A percentile compares a stretch with the other conserved stretches of the same genome.
phyloP scores from a whole-genome alignment of 2,888 invertebrate genomes.

The Flabesymbios commensalis region DNA sequence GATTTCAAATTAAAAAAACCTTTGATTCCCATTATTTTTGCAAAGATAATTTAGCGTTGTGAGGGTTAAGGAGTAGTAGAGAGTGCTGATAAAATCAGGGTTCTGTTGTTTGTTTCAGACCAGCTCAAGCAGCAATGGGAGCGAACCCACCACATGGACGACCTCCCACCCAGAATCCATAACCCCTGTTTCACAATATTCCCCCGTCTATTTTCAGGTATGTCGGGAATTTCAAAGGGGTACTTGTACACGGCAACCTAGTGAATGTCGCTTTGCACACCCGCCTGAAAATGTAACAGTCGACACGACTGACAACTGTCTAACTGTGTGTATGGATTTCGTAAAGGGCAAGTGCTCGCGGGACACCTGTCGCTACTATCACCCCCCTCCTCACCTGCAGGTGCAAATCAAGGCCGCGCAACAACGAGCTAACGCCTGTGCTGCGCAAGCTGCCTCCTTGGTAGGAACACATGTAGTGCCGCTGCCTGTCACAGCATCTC shows the following conservation, averaged over 20 bases:
- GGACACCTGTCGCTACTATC: constrained; percentile 99
- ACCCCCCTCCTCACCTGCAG: constrained; percentile 98
- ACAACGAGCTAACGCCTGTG: background rate
- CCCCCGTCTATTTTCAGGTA: constrained; percentile 59
- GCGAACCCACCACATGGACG: background rate
- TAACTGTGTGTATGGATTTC: constrained; percentile 99
- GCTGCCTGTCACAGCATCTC: too few species aligned
- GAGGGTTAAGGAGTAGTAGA: too few species aligned
- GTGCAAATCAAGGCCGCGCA: constrained; percentile 62
- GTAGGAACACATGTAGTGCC: too few species aligned
- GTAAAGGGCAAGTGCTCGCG: constrained; percentile 83
- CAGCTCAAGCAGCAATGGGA: background rate
- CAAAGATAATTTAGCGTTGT: too few species aligned
- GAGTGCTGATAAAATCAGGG: too few species aligned
- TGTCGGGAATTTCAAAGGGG: constrained; percentile 98
- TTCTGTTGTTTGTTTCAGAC: too few species aligned
- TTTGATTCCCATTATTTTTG: too few species aligned
- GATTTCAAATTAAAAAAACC: too few species aligned
- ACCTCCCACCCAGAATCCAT: background rate
- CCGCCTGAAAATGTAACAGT: constrained; percentile 91
- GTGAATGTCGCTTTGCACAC: constrained; percentile 99
- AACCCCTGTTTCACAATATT: background rate
- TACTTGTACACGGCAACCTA: constrained; percentile 96
- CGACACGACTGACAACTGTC: constrained; percentile 91
- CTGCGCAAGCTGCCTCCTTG: background rate